Percentiles rank a stretch among this genome's conserved stretches.
Conservation (phyloP, 2,888 invertebrate genomes). For the Platynereis dumerilii region DNA sequence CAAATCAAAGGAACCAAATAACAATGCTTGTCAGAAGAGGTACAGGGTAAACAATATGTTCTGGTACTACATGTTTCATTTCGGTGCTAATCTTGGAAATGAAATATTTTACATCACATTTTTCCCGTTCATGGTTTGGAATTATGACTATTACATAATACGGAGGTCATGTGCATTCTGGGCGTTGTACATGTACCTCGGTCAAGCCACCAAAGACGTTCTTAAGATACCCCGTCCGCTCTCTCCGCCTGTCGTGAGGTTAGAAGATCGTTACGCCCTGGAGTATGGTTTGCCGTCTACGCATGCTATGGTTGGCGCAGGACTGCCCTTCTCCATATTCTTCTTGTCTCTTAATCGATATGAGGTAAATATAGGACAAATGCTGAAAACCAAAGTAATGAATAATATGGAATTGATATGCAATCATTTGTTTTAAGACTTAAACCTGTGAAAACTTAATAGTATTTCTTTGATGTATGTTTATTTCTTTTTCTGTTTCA, state of each 20-base stretch:
- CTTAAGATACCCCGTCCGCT: conserved; percentile 80
- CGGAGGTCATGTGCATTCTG: conserved; percentile 71
- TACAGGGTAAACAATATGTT: conserved; percentile 52
- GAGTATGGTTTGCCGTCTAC: conserved; percentile 97
- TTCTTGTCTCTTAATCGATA: conserved; percentile 82
- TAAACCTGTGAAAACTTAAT: too few species aligned
- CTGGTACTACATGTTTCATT: conserved; percentile 83
- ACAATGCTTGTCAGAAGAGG: not conserved
- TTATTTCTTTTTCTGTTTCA: too few species aligned
- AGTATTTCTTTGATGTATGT: too few species aligned
- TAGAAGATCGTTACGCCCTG: conserved; percentile 86
- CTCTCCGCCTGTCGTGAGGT: conserved; percentile 78
- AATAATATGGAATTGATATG: too few species aligned
- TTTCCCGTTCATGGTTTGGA: conserved; percentile 95
- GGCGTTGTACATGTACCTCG: conserved; percentile 59
- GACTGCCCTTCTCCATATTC: conserved; percentile 85
- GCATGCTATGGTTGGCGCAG: conserved; percentile 89
- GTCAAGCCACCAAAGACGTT: conserved; percentile 86
- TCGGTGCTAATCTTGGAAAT: conserved; percentile 88
- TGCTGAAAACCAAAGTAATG: too few species aligned
- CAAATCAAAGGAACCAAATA: conserved; percentile 2
- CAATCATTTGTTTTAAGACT: too few species aligned
- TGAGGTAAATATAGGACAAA: too few species aligned
- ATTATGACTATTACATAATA: conserved; percentile 85
- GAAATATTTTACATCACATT: conserved; percentile 90